Conservation (phyloP, 2,797 vertebrate genomes). For the Spea hammondii region DNA sequence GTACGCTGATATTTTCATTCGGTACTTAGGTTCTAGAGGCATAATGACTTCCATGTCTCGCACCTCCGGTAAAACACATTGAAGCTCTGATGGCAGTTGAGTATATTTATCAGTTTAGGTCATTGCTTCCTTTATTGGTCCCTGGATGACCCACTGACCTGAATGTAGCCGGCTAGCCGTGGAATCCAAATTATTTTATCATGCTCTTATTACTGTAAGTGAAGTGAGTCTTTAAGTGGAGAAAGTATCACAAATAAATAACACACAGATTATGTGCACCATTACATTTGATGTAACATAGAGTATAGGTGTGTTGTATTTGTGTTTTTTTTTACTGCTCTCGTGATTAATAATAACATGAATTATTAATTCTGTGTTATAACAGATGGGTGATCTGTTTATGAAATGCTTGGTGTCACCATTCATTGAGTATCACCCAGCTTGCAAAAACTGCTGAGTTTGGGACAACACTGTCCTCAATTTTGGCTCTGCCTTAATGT, state of each 20-base stretch:
- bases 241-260: neutral
- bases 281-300: too few relatives aligned
- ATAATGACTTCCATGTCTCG: neutral
- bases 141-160: slow-evolving; percentile 1
- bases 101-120: neutral
- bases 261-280: too few relatives aligned
- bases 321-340: too few relatives aligned
- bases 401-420: too few relatives aligned
- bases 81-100: slow-evolving; percentile 4
- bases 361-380: too few relatives aligned
- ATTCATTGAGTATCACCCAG: too few relatives aligned
- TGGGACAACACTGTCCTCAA: too few relatives aligned
- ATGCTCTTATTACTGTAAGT: neutral
- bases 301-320: too few relatives aligned
- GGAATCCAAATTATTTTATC: neutral
- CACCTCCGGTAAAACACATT: neutral
- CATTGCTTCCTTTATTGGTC: slow-evolving; percentile 3
- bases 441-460: too few relatives aligned
- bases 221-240: neutral
- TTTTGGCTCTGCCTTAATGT: too few relatives aligned
- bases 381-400: too few relatives aligned
- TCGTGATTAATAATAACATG: too few relatives aligned
- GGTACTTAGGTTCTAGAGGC: neutral
- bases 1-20: neutral
- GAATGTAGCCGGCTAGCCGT: neutral